Evolutionary conservation across 2,113 vertebrate genomes (phyloP).

Genomic region (Oreotragus oreotragus): DNA sequence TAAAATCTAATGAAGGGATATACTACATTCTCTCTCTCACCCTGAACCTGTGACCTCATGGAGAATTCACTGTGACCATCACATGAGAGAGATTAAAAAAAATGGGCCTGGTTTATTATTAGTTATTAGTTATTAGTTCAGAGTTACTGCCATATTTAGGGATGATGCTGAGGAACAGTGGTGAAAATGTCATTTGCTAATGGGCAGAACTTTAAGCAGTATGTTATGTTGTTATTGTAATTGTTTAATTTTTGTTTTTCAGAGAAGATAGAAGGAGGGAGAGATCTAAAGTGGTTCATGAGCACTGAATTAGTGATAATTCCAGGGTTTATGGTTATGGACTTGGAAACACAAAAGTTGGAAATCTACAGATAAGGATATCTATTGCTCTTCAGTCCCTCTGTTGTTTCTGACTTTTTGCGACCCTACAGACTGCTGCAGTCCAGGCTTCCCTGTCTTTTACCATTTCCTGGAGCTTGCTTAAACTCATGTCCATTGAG

Average conservation of each 20-base stretch:
- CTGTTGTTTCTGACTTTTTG: neutral
- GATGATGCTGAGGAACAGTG: neutral
- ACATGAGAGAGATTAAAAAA: too few relatives aligned
- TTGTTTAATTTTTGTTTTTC: neutral
- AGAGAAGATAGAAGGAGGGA: neutral
- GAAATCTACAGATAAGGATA: neutral
- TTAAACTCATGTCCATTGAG: neutral
- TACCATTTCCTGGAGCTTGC: neutral
- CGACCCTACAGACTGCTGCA: accelerated
- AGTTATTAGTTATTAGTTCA: neutral
- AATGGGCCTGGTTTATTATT: too few relatives aligned
- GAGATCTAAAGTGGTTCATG: neutral
- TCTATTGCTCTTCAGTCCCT: neutral
- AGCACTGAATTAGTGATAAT: neutral
- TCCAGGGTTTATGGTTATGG: neutral
- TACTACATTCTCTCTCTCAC: neutral
- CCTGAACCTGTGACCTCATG: neutral
- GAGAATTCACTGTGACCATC: neutral
- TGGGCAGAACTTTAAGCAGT: neutral
- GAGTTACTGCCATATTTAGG: neutral
- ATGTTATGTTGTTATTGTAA: neutral
- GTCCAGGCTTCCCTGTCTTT: neutral
- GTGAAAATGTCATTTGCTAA: neutral
- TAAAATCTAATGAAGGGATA: neutral
- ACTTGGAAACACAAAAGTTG: neutral